Base-by-base conservation (phyloP, 2,888 invertebrate species). In the Hyposoter dolosus region DNA sequence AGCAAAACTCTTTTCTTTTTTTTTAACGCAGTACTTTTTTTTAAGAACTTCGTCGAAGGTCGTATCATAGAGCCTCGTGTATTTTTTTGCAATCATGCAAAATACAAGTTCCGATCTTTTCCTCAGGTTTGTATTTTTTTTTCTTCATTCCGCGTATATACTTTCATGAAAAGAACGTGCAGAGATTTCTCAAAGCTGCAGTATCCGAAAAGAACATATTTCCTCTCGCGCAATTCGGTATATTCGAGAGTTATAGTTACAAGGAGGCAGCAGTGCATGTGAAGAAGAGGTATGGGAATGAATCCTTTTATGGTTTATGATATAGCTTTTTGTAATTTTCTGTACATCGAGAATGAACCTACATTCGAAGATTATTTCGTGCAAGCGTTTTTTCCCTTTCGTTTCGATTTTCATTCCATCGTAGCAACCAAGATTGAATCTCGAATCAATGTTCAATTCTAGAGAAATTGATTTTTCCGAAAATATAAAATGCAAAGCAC, bases 101-200 rank as follows among this genome's bases (percentile, higher is more conserved):
- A 74, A 84, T 84, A 66, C 40, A 35, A 77, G 47, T 72, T 32
- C 66, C 47, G 68, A 6, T 47, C 19, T 15, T 23, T 35, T 17
- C 19, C 65, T 81, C 76, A 63, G 47, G 23, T 45, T 63, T 60
- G 32, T 66, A 50, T 77, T 50, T 71, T 23, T 28, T 50, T 75
- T 71, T 35, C 68, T 65, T 12, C 65, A 43, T 82, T 84, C 81
- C 19, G 40, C 72, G 74, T 84, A 84, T 84, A 84, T 84, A 50
- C 74, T 60, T 72, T 77, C 71, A 50, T 60, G 77, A 66, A 82
- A 19, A 35, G 81, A 74, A 84, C 84, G 82, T 78, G 84, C 72
- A 28, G 69, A 66, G 84, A 78, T 84, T 84, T 82, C 65, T 66
- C 77, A 82, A 82, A 74, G 72, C 19, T 40, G 77, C 72, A 43